A percentile compares a stretch with the other conserved stretches of the same genome.
These are phyloP conservation scores for Phalacrocorax pelagicus DNA, from an alignment of 2,113 vertebrate species.

Conservation along the genomic window DNA sequence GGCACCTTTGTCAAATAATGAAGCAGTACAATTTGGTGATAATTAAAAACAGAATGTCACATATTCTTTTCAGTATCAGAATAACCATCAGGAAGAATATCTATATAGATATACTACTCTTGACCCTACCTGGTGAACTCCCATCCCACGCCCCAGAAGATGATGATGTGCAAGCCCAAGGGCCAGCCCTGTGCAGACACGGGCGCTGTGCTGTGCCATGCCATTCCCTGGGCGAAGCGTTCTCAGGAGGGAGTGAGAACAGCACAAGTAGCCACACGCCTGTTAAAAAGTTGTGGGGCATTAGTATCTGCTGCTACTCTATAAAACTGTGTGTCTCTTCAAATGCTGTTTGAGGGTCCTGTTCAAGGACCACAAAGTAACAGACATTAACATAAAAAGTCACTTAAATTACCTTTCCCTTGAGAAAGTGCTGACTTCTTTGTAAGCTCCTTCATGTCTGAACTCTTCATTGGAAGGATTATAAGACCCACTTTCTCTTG, in stretches of 20 bases:
- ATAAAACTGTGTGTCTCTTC: not conserved
- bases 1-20: not conserved
- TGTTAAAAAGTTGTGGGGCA: not conserved
- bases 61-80: not conserved
- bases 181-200: fast-evolving
- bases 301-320: not conserved
- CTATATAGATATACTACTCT: not conserved
- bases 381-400: not conserved
- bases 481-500: not conserved
- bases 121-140: not conserved
- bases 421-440: not conserved
- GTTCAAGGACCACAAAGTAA: not conserved
- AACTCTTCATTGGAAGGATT: not conserved
- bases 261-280: not conserved
- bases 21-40: not conserved
- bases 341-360: not conserved
- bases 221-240: not conserved
- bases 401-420: not conserved
- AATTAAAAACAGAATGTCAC: not conserved
- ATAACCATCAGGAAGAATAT: not conserved
- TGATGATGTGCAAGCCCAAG: not conserved
- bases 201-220: fast-evolving
- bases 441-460: not conserved
- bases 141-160: not conserved
- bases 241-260: not conserved